phyloP scores from a whole-genome alignment of 2,113 vertebrate genomes.

The Neotragus moschatus region DNA sequence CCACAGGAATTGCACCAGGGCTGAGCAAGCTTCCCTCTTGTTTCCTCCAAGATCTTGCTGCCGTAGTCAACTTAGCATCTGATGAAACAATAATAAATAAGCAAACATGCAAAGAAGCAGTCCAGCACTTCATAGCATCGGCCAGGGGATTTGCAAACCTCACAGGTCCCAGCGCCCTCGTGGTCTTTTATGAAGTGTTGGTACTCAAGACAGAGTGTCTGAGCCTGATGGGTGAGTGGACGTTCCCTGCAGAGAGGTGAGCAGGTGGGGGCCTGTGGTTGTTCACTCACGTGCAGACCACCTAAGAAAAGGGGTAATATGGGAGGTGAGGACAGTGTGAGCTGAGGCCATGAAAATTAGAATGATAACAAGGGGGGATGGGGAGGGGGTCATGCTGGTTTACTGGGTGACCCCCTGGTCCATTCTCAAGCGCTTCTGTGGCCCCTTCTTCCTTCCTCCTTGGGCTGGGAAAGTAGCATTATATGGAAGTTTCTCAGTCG shows the following conservation, averaged over 20 bases:
- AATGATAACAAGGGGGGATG: neutral
- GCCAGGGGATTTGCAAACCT: neutral
- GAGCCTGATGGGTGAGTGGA: neutral
- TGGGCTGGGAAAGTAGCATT: neutral
- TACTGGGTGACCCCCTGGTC: neutral
- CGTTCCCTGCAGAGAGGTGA: neutral
- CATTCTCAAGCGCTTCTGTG: neutral
- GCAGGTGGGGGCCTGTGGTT: neutral
- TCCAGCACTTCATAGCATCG: neutral
- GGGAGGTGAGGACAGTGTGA: neutral
- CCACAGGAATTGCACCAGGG: neutral
- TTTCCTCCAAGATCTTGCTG: neutral
- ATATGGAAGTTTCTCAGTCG: too few species aligned
- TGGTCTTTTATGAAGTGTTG: neutral
- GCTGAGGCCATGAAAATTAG: neutral
- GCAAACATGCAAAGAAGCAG: neutral
- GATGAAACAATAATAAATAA: neutral
- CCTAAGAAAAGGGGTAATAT: neutral
- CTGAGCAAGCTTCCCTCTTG: neutral
- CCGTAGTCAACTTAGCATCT: neutral
- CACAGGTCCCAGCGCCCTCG: neutral
- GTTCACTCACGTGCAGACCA: neutral
- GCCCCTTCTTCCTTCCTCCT: neutral
- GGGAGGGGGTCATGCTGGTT: neutral
- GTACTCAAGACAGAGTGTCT: neutral